Evolutionary conservation across 2,888 invertebrate genomes (phyloP), one percentile per base, ranked within the genome.

Genomic region (Heliconius erato): DNA sequence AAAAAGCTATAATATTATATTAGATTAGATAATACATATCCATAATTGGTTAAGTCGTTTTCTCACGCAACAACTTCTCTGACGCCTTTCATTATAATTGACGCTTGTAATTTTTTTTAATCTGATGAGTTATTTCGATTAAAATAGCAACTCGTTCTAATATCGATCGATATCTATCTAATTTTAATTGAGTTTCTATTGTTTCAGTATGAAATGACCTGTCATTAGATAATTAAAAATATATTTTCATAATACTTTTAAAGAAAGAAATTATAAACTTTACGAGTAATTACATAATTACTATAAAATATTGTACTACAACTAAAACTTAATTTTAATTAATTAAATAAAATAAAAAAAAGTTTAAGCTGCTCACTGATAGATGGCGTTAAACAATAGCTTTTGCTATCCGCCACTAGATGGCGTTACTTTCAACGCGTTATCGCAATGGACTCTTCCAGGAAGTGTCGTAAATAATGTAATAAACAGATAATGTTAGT

Each of bases 391-490:
- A 40, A 63, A 9, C 1, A 7, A 1, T 11, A 16, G 16, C 1
- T 40, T 63, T 16, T 1, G 9, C 76, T 76, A 63, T 26, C 12
- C 35, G 16, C 32, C 11, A 19, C 14, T 14, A 76, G 76, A 76
- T 63, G 40, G 19, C 76, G 76, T 4, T 5, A 40, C 35, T 76
- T 26, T 59, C 59, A 16, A 32, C 9, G 44, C 26, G 28, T 40
- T 74, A 35, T 81, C 63, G 40, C 67, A 26, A 71, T 32, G 7
- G 65, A 54, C 59, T 82, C 54, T 79, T 76, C 82, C 79, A 82
- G 82, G 82, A 82, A 82, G 76, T 79, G 79, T 79, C 54, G 63
- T 32, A 40, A 59, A 69, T 82, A 19, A 68, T 68, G 71, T 68
- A 68, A 82, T 76, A 63, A 79, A 79, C 44, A 69, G 76, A 79